These are phyloP conservation scores for Tetragonula clypearis DNA, from an alignment of 1,140 invertebrate genomes.

Conservation along the genomic window DNA sequence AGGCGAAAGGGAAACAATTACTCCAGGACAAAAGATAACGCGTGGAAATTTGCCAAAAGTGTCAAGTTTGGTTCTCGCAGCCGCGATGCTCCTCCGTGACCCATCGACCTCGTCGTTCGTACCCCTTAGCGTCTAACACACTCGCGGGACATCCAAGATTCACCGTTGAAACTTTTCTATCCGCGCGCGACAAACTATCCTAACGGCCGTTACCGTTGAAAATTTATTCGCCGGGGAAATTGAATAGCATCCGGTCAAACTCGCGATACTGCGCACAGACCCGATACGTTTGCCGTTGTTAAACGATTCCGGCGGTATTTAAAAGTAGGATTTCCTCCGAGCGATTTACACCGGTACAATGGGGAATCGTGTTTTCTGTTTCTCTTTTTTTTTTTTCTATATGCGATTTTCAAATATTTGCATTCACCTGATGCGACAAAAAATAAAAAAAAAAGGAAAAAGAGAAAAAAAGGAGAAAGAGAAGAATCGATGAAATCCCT, in stretches of 20 bases:
- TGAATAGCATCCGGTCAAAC: background rate
- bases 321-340: background rate
- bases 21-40: slow-evolving; percentile 73
- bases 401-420: too few relatives aligned
- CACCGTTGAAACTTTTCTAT: slow-evolving; percentile 5
- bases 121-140: slow-evolving; percentile 22
- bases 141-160: background rate
- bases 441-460: too few relatives aligned
- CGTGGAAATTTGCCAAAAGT: slow-evolving; percentile 76
- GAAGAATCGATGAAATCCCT: too few relatives aligned
- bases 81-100: slow-evolving; percentile 5
- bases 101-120: slow-evolving; percentile 24
- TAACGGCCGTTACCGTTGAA: background rate
- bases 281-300: background rate
- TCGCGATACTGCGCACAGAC: too few relatives aligned
- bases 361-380: too few relatives aligned
- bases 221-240: slow-evolving; percentile 23
- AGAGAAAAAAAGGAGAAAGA: too few relatives aligned
- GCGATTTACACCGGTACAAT: too few relatives aligned
- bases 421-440: too few relatives aligned
- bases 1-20: slow-evolving; percentile 71
- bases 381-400: too few relatives aligned
- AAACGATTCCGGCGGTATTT: background rate
- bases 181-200: background rate
- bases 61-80: slow-evolving; percentile 51